Evolutionary conservation across 1,140 invertebrate genomes (phyloP), one percentile per base, ranked within the genome.

Genomic region (Brachionus sp.): DNA sequence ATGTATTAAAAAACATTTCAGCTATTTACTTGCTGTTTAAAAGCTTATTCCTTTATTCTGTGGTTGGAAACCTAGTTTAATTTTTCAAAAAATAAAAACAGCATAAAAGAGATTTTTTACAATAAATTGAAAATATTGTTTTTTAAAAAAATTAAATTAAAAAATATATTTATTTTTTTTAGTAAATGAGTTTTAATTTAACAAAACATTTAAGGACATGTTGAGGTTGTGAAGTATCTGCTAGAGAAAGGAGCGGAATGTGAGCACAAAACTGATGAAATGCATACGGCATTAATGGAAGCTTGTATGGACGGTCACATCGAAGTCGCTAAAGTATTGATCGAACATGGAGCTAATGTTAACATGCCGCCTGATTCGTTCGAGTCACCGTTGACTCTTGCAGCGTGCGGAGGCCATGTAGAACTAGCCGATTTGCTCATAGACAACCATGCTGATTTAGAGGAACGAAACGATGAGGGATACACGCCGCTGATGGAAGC

Each of bases 241-340:
- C 85, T 91, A 23, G 87, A 88, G 77, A 86, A 87, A 84, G 87
- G 89, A 83, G 89, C 89, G 50, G 86, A 89, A 84, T 87, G 96
- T 90, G 95, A 98, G 90, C 95, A 98, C 90, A 97, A 82, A 68
- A 66, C 80, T 10, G 96, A 99, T 89, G 97, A 99, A 90, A 98
- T 99, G 96, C 97, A 99, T 89, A 98, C 97, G 1, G 97, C 97
- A 29, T 90, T 99, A 2, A 98, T 99, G 96, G 97, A 99, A 90
- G 97, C 97, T 25, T 97, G 95, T 37, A 99, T 99, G 97, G 97
- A 99, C 90, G 97, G 97, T 2, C 97, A 99, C 89, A 87, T 90
- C 13, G 90, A 91, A 84, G 90, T 91, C 16, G 90, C 90, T 6
- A 86, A 87, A 64, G 84, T 90, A 10, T 85, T 91, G 53, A 85